Evolutionary conservation across 2,888 invertebrate genomes (phyloP).

Genomic region (Campoletis raptor): DNA sequence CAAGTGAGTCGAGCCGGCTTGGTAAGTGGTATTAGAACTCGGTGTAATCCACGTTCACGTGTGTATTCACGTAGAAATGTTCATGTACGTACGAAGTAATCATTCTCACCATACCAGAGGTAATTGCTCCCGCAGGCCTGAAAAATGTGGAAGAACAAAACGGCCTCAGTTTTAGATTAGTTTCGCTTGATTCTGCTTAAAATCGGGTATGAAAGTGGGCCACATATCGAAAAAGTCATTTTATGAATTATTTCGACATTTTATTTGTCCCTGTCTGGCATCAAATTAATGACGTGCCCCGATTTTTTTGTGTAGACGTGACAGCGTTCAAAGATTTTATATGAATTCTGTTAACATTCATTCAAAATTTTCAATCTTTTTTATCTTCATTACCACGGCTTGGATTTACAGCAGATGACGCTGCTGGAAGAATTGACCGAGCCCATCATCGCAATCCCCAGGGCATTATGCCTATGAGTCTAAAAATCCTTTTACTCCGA

Average conservation of each 20-base stretch:
- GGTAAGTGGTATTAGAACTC: constrained; percentile 1
- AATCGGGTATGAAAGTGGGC: not conserved
- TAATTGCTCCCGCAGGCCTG: constrained; percentile 41
- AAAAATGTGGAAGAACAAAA: constrained; percentile 20
- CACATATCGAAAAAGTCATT: not conserved
- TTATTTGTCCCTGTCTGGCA: not conserved
- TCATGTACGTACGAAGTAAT: constrained; percentile 37
- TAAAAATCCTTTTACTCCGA: constrained; percentile 53
- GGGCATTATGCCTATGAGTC: constrained; percentile 45
- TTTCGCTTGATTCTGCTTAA: constrained; percentile 10
- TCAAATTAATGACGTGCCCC: not conserved
- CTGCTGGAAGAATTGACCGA: constrained; percentile 23
- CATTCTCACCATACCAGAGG: constrained; percentile 38
- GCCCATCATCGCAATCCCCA: constrained; percentile 55
- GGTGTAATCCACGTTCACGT: constrained; percentile 12
- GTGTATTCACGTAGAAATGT: not conserved
- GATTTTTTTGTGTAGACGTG: not conserved
- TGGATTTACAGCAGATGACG: not conserved
- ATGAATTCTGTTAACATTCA: not conserved
- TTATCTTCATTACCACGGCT: not conserved
- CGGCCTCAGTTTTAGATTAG: not conserved
- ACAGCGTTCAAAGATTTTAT: not conserved
- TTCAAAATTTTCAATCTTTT: not conserved
- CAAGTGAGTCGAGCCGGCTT: constrained; percentile 6
- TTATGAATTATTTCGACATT: constrained; percentile 31